A percentile compares a stretch with the other conserved stretches of the same genome.
phyloP scores from a whole-genome alignment of 37 sponge, comb jelly and placozoan genomes.

The Amphimedon queenslandica region DNA sequence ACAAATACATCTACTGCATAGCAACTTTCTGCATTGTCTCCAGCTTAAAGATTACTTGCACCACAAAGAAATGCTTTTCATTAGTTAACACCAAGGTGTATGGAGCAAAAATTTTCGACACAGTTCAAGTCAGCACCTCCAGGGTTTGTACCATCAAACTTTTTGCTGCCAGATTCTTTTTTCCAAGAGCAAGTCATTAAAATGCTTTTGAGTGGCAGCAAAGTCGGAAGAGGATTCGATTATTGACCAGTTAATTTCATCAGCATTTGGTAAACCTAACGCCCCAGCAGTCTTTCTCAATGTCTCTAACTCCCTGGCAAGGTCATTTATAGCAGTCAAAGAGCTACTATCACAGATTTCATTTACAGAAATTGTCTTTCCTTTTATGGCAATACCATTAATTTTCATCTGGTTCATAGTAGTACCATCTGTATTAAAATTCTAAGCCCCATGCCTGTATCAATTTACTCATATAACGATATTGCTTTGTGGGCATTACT shows the following conservation, averaged over 20 bases:
- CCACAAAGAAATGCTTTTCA: no score
- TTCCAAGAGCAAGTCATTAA: background rate
- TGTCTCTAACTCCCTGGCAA: conserved; percentile 6
- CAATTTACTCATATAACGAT: background rate
- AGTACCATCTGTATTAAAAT: conserved; percentile 34
- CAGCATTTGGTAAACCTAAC: conserved; percentile 13
- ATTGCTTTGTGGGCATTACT: conserved; percentile 2
- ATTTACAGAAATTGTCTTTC: conserved; percentile 6
- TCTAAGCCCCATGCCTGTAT: background rate
- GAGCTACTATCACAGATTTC: conserved; percentile 14
- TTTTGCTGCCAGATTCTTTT: background rate
- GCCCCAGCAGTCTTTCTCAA: conserved; percentile 9
- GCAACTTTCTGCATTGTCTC: no score
- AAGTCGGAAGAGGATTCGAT: conserved; percentile 6
- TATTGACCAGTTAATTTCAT: conserved; percentile 20
- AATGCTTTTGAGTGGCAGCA: conserved; percentile 10
- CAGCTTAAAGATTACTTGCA: no score
- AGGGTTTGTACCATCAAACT: no score
- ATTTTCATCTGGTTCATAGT: conserved; percentile 14
- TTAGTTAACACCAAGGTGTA: no score
- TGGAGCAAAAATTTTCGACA: conserved; percentile 29
- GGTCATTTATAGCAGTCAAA: conserved; percentile 5
- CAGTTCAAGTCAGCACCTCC: background rate
- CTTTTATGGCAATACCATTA: no score
- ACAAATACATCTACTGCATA: no score